Percentiles rank a stretch among this genome's conserved stretches.
Evolutionary conservation across 2,888 invertebrate species (phyloP).

Genomic region (Cataglyphis rosenhaueri): DNA sequence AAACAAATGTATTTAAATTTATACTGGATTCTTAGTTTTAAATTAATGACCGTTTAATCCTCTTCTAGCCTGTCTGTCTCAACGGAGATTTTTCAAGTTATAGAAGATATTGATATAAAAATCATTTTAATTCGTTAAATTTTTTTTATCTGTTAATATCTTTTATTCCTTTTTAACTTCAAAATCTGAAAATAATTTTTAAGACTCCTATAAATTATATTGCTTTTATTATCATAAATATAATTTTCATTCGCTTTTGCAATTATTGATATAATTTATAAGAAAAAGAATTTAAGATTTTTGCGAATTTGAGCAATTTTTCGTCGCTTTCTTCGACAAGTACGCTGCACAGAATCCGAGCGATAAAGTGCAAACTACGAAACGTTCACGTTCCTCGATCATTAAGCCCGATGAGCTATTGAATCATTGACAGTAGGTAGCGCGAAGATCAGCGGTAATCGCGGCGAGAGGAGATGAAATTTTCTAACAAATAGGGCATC

Average conservation of each 20-base stretch:
- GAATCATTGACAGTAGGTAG: constrained; percentile 39
- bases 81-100: not conserved
- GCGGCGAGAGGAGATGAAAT: constrained; percentile 58
- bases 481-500: constrained; percentile 66
- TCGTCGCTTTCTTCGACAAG: not conserved
- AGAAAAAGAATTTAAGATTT: not conserved
- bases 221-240: not conserved
- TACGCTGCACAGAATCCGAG: not conserved
- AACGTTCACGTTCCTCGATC: not conserved
- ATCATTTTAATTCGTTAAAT: not conserved
- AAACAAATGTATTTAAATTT: constrained; percentile 51
- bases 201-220: constrained; percentile 7
- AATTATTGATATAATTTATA: not conserved
- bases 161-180: not conserved
- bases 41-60: constrained; percentile 25
- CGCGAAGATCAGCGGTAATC: constrained; percentile 46
- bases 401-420: constrained; percentile 46
- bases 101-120: not conserved
- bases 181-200: not conserved
- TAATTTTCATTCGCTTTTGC: not conserved
- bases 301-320: not conserved
- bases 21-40: constrained; percentile 36
- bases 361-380: constrained; percentile 19
- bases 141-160: constrained; percentile 4
- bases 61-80: not conserved